Base-by-base conservation (phyloP, 2,113 vertebrate genomes). In the Laticauda colubrina region DNA sequence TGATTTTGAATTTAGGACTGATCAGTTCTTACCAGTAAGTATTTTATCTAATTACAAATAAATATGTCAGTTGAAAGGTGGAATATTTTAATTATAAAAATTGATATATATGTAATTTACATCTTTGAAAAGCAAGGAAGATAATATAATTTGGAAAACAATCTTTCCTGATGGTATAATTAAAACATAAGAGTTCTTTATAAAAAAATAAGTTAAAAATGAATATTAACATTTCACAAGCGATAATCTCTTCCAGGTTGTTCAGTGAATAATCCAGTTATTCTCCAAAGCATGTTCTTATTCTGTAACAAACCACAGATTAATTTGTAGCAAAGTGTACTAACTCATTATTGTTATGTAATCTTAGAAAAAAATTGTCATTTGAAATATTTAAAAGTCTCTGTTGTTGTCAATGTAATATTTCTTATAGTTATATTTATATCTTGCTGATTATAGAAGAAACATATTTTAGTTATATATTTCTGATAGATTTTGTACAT, bases 1-100 rank as follows among this genome's bases (percentile, higher is more conserved):
- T 97, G 99, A 99, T 96, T 99, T 99, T 89, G 99, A 99, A 95
- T 99, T 99, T 97, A 98, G 98, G 96, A 99, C 98, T 29, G 99
- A 99, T 89, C 99, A 99, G 39, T 99, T 99, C 95, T 96, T 99
- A 88, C 98, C 98, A 55, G 99, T 99, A 97, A 98, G 99, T 97
- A 51, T 87, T 93, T 95, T 88, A 12, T 94, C 55, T 95, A 61
- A 1, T 6, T 51, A 0, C 0, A 88, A 4, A 23, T 56, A 0
- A 89, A 11, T 81, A 92, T 23, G 45, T 29, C 88, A 15, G 81
- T 93, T 26, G 0, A 0, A 29, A 87, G 94, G 51, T 53, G 12
- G 48, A 4, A 29, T 61, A 24, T 34, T 92, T 85, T 57, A 0
- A 20, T 56, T 43, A 89, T 18, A 59, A 85, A 91, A 57, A n/a